Conservation (phyloP, 2,113 vertebrate species). For the Calidris pygmaea region DNA sequence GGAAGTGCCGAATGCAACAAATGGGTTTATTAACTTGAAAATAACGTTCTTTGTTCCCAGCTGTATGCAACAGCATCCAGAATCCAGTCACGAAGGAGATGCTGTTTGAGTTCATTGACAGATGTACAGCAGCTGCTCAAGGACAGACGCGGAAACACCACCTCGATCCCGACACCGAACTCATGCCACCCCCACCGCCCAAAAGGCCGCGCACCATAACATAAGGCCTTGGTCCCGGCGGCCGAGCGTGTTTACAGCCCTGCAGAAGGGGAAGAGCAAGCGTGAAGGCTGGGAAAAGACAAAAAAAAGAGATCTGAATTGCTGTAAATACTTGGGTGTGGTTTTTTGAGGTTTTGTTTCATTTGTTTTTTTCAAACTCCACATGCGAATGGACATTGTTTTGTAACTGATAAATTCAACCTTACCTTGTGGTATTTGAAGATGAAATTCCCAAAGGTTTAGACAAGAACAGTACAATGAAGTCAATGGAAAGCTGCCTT, state of each 20-base stretch:
- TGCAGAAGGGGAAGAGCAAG: slow-evolving; percentile 34
- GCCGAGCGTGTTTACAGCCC: slow-evolving; percentile 29
- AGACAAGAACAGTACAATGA: slow-evolving; percentile 50
- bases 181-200: slow-evolving; percentile 95
- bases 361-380: slow-evolving; percentile 34
- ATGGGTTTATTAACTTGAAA: neutral
- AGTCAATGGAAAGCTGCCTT: slow-evolving; percentile 74
- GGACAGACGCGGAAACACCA: slow-evolving; percentile 83
- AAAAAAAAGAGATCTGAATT: slow-evolving; percentile 16
- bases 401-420: slow-evolving; percentile 66
- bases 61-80: slow-evolving; percentile 95
- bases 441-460: slow-evolving; percentile 70
- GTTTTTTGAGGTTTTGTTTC: neutral
- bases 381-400: slow-evolving; percentile 53
- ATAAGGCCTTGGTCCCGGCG: slow-evolving; percentile 49
- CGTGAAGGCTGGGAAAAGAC: neutral
- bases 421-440: slow-evolving; percentile 65
- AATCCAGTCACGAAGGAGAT: slow-evolving; percentile 96
- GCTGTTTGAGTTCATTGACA: slow-evolving; percentile 91
- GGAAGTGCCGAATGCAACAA: neutral
- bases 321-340: slow-evolving; percentile 67
- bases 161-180: slow-evolving; percentile 88
- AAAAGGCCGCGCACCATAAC: slow-evolving; percentile 84
- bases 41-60: slow-evolving; percentile 70
- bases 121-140: slow-evolving; percentile 78